These are phyloP conservation scores for Ethmia dodecea DNA, from an alignment of 2,888 invertebrate genomes.

Conservation along the genomic window DNA sequence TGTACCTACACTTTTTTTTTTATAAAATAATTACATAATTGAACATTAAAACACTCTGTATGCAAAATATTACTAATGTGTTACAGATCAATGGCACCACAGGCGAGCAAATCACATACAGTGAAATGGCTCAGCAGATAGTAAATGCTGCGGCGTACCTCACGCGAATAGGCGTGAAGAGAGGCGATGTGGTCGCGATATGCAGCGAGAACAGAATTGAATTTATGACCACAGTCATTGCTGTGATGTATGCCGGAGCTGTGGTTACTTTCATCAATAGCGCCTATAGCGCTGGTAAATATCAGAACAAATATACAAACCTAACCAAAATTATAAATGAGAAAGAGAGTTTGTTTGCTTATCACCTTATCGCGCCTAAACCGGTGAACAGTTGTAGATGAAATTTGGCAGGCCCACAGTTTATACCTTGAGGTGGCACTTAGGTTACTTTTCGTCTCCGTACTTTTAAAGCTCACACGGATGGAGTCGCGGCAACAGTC, in stretches of 20 bases:
- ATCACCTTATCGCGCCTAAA: neutral
- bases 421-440: neutral
- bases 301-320: no score
- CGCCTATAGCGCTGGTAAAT: slow-evolving; percentile 41
- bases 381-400: neutral
- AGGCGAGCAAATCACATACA: slow-evolving; percentile 28
- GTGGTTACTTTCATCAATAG: slow-evolving; percentile 35
- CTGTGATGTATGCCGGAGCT: slow-evolving; percentile 35
- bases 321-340: neutral
- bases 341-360: neutral
- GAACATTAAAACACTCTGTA: no score
- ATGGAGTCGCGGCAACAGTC: no score
- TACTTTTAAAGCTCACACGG: neutral
- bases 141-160: slow-evolving; percentile 33
- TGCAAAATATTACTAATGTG: no score
- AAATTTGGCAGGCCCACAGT: neutral
- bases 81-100: slow-evolving; percentile 41
- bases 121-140: slow-evolving; percentile 32
- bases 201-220: slow-evolving; percentile 44
- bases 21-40: no score
- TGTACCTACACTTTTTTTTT: no score
- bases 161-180: slow-evolving; percentile 25
- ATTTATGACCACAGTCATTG: slow-evolving; percentile 29
- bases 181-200: slow-evolving; percentile 37
- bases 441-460: neutral